A percentile compares a stretch with the other conserved stretches of the same genome.
Evolutionary conservation across 2,888 invertebrate genomes (phyloP).

Genomic region (Plutella xylostella): DNA sequence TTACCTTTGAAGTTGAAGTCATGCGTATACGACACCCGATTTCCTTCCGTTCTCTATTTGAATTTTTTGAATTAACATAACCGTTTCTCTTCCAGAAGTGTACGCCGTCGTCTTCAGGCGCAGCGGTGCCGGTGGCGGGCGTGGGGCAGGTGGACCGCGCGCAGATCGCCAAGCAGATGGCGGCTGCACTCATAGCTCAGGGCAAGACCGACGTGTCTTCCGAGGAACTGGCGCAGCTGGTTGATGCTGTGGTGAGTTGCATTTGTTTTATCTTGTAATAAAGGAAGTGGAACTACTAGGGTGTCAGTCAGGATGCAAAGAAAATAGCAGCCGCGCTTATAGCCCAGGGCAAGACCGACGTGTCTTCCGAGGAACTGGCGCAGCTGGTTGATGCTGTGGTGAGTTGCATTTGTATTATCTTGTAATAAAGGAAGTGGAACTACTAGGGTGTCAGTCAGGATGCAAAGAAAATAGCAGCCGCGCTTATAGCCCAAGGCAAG

Average conservation of each 20-base stretch:
- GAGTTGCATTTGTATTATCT: slow-evolving; percentile 42
- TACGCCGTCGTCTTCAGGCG: slow-evolving; percentile 34
- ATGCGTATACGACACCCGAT: too few species aligned
- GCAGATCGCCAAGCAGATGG: slow-evolving; percentile 84
- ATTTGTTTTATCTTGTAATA: too few species aligned
- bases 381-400: slow-evolving; percentile 84
- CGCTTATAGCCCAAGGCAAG: slow-evolving; percentile 82
- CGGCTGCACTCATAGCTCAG: slow-evolving; percentile 81
- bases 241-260: slow-evolving; percentile 79
- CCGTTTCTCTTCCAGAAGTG: background rate
- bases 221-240: slow-evolving; percentile 81
- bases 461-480: slow-evolving; percentile 84
- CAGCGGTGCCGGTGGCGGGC: slow-evolving; percentile 77
- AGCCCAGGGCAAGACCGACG: slow-evolving; percentile 83
- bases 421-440: too few species aligned
- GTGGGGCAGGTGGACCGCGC: slow-evolving; percentile 82
- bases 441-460: too few species aligned
- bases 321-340: slow-evolving; percentile 85
- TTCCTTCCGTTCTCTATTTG: too few species aligned
- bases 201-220: slow-evolving; percentile 85
- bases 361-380: slow-evolving; percentile 82
- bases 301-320: slow-evolving; percentile 83
- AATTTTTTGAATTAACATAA: background rate
- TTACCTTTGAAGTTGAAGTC: too few species aligned
- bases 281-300: too few species aligned